These are phyloP conservation scores for Muscicapa adusta DNA, from an alignment of 2,113 vertebrate genomes.

Conservation along the genomic window DNA sequence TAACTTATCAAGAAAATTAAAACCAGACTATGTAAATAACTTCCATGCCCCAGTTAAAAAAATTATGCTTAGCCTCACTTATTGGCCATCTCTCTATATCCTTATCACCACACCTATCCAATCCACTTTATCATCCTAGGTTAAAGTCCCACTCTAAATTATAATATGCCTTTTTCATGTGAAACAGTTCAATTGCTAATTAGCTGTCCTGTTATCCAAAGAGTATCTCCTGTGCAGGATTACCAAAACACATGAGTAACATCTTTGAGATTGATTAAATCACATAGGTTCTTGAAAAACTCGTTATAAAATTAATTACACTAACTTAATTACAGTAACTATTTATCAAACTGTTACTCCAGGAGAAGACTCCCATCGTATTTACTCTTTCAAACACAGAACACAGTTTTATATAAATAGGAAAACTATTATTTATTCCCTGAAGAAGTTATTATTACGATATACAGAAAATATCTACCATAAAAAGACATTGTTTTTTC, in stretches of 20 bases:
- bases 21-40: not conserved
- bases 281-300: not conserved
- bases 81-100: not conserved
- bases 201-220: not conserved
- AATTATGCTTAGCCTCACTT: not conserved
- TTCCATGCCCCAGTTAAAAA: not conserved
- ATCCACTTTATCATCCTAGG: not conserved
- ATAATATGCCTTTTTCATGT: not conserved
- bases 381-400: not conserved
- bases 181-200: not conserved
- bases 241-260: not conserved
- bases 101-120: not conserved
- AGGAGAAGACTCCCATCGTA: not conserved
- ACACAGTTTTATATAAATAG: not conserved
- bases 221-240: not conserved
- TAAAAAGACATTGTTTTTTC: not conserved
- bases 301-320: constrained; percentile 16
- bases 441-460: not conserved
- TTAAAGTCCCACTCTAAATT: not conserved
- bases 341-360: not conserved
- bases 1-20: not conserved
- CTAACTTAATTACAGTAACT: not conserved
- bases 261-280: not conserved
- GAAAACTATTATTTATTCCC: not conserved
- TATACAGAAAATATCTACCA: not conserved